These are phyloP conservation scores for Coremacera marginata DNA, from an alignment of 2,888 invertebrate species.

Conservation along the genomic window DNA sequence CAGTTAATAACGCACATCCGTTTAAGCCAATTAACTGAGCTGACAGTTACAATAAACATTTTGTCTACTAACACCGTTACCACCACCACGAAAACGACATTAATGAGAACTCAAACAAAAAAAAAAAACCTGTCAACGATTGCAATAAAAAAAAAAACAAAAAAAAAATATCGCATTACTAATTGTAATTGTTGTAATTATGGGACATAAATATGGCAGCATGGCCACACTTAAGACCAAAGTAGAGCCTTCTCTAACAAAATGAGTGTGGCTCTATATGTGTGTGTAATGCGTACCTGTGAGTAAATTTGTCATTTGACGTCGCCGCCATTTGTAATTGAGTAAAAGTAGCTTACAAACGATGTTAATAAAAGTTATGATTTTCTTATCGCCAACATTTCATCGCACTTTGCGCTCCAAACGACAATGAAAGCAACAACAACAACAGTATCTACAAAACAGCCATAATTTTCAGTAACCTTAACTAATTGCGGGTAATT, in stretches of 20 bases:
- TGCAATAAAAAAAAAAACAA: slow-evolving; percentile 54
- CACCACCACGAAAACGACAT: slow-evolving; percentile 8
- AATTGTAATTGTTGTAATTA: slow-evolving; percentile 36
- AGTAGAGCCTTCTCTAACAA: background rate
- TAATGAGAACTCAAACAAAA: slow-evolving; percentile 42
- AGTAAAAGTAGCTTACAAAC: slow-evolving; percentile 54
- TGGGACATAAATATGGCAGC: slow-evolving; percentile 12
- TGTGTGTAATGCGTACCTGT: background rate
- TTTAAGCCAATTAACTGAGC: slow-evolving; percentile 56
- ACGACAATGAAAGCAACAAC: background rate
- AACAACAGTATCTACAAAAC: background rate
- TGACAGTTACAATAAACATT: slow-evolving; percentile 46
- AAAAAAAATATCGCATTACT: slow-evolving; percentile 34
- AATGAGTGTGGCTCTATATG: slow-evolving; percentile 4
- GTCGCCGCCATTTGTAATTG: slow-evolving; percentile 61
- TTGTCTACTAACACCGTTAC: slow-evolving; percentile 34
- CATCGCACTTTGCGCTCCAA: slow-evolving; percentile 53
- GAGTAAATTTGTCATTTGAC: background rate
- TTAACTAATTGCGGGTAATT: slow-evolving; percentile 62
- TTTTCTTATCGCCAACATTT: slow-evolving; percentile 60
- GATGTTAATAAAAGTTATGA: slow-evolving; percentile 32
- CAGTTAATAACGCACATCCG: slow-evolving; percentile 67
- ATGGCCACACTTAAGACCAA: slow-evolving; percentile 27
- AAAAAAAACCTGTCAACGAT: slow-evolving; percentile 47
- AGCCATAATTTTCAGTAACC: slow-evolving; percentile 60